Percentiles rank a stretch among this genome's conserved stretches.
Evolutionary conservation across 92 coral and sea anemone species (phyloP).

Genomic region (Anthopleura xanthogrammica): DNA sequence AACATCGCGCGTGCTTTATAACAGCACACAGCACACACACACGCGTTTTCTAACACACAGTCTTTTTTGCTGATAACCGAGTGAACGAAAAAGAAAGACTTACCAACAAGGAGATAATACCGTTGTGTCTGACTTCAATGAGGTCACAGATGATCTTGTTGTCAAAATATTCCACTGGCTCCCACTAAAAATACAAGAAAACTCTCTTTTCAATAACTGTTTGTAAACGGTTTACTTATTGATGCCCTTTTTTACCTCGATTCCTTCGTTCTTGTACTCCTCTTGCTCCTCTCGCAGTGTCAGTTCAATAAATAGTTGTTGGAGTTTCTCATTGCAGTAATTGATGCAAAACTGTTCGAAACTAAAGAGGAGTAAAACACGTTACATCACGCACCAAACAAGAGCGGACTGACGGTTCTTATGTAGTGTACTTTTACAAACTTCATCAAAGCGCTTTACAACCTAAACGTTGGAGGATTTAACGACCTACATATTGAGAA

Average conservation of each 20-base stretch:
- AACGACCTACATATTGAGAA: too few species aligned
- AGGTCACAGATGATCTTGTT: slow-evolving; percentile 97
- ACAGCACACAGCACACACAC: too few species aligned
- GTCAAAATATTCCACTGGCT: slow-evolving; percentile 93
- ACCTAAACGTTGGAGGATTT: too few species aligned
- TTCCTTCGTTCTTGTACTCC: slow-evolving; percentile 90
- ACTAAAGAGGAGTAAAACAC: slow-evolving; percentile 29
- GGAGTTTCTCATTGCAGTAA: slow-evolving; percentile 96
- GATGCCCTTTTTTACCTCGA: slow-evolving; percentile 48
- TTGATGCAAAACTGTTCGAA: slow-evolving; percentile 99
- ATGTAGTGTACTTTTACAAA: too few species aligned
- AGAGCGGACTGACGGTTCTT: background rate
- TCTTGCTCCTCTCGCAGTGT: slow-evolving; percentile 94
- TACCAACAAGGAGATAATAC: slow-evolving; percentile 88
- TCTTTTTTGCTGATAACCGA: too few species aligned
- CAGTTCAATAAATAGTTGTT: slow-evolving; percentile 92
- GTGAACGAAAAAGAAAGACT: background rate
- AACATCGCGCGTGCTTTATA: too few species aligned
- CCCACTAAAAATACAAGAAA: slow-evolving; percentile 74
- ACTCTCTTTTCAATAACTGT: background rate
- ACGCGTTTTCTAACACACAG: too few species aligned
- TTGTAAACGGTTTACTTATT: background rate
- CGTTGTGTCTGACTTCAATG: slow-evolving; percentile 89
- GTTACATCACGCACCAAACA: background rate
- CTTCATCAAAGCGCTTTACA: too few species aligned